These are phyloP conservation scores for Helarctos malayanus DNA, from an alignment of 2,797 vertebrate species.

Conservation along the genomic window DNA sequence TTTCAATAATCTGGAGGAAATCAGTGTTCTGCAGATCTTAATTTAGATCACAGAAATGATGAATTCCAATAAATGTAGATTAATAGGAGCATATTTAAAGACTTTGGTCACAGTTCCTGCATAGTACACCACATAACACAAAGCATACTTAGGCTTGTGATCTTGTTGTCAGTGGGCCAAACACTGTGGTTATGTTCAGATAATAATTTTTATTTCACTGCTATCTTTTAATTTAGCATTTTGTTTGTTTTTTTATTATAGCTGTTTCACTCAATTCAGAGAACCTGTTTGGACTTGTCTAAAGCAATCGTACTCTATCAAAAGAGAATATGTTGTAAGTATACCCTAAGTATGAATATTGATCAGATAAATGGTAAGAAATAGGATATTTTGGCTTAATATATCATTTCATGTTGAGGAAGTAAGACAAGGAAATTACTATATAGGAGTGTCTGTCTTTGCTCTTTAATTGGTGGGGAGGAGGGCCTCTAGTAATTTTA, in stretches of 20 bases:
- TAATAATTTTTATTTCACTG: not conserved
- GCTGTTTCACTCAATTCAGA: conserved; percentile 99
- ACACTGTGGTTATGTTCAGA: not conserved
- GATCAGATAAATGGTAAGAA: conserved; percentile 1
- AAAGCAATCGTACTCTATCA: conserved; percentile 99
- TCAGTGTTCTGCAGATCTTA: conserved; percentile 40
- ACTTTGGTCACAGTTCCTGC: not conserved
- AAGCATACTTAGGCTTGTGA: not conserved
- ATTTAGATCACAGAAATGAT: conserved; percentile 39
- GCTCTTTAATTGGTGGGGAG: not conserved
- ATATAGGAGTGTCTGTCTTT: not conserved
- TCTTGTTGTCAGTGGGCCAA: conserved; percentile 15
- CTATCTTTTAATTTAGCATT: conserved; percentile 45
- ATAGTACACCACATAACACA: not conserved
- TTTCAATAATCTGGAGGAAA: conserved; percentile 59
- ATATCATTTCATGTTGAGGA: not conserved
- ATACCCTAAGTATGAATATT: conserved; percentile 57
- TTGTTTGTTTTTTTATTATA: conserved; percentile 86
- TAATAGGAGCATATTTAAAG: not conserved
- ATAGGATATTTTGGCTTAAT: conserved; percentile 33
- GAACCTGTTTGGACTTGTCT: conserved; percentile 98
- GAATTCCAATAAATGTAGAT: not conserved
- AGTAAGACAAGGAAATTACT: not conserved
- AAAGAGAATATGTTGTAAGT: conserved; percentile 97
- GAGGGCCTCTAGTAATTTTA: conserved; percentile 25